Percentiles rank a stretch among this genome's conserved stretches.
These are phyloP conservation scores for Mobula hypostoma DNA, from an alignment of 2,113 vertebrate genomes.

Conservation along the genomic window DNA sequence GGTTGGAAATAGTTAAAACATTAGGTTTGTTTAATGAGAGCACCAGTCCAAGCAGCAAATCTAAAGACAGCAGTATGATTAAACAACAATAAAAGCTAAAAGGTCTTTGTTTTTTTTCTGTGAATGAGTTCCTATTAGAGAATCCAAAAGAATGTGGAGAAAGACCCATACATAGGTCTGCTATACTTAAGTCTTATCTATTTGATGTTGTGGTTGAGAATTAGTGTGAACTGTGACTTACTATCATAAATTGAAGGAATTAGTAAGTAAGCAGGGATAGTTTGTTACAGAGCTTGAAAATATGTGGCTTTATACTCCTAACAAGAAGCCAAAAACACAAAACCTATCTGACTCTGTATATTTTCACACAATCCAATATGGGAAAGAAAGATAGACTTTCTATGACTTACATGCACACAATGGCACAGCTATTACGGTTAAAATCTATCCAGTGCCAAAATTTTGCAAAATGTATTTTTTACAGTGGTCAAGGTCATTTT, in stretches of 20 bases:
- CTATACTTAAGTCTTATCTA: neutral
- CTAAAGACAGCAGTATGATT: constrained; percentile 4
- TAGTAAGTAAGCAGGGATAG: neutral
- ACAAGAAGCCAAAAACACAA: neutral
- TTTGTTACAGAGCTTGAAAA: neutral
- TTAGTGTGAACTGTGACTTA: neutral
- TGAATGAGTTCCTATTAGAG: neutral
- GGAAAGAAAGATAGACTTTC: neutral
- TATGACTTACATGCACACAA: neutral
- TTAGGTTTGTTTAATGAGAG: neutral
- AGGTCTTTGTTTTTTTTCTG: neutral
- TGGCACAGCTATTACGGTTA: neutral
- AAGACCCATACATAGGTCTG: too few species aligned
- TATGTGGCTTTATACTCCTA: neutral
- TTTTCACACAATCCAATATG: neutral
- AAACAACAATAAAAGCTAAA: neutral
- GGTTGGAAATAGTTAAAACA: constrained; percentile 28
- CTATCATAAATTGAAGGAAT: neutral
- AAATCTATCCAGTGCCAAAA: neutral
- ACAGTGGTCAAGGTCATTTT: neutral
- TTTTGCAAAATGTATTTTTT: neutral
- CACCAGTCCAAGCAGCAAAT: constrained; percentile 1
- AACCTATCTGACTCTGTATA: neutral
- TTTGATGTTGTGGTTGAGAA: neutral
- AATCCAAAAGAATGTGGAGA: neutral